These are phyloP conservation scores for Platichthys stellatus DNA, from an alignment of 2,113 vertebrate species.

Conservation along the genomic window DNA sequence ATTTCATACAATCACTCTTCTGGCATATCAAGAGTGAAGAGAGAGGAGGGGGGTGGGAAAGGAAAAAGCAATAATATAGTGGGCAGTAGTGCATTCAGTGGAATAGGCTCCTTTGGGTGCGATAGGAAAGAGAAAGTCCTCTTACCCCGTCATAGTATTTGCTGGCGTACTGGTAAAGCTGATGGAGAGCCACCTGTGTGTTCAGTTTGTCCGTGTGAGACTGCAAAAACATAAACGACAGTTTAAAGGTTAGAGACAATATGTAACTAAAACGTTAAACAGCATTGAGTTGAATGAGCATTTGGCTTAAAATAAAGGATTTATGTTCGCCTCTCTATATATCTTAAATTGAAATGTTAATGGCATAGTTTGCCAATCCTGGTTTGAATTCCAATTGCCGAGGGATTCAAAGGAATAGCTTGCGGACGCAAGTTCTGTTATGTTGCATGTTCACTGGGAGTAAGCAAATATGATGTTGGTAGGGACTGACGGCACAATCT, in stretches of 20 bases:
- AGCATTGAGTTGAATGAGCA: slow-evolving; percentile 9
- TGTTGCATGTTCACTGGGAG: too few species aligned
- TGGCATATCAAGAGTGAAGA: slow-evolving; percentile 72
- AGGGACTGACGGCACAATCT: not conserved
- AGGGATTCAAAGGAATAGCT: too few species aligned
- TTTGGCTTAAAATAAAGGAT: not conserved
- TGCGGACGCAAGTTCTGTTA: not conserved
- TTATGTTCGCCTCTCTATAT: too few species aligned
- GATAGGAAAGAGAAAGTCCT: slow-evolving; percentile 57
- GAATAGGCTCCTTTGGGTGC: slow-evolving; percentile 67
- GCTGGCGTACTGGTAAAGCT: slow-evolving; percentile 98
- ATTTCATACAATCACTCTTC: slow-evolving; percentile 77
- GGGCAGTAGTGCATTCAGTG: slow-evolving; percentile 73
- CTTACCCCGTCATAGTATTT: slow-evolving; percentile 99
- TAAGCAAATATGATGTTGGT: not conserved
- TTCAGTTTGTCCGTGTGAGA: slow-evolving; percentile 97
- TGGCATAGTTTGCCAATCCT: too few species aligned
- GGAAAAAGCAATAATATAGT: slow-evolving; percentile 67
- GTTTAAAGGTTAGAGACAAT: slow-evolving; percentile 44
- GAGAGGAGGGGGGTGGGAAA: slow-evolving; percentile 16
- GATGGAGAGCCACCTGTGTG: slow-evolving; percentile 95
- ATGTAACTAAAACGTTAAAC: slow-evolving; percentile 1
- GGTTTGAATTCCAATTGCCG: too few species aligned
- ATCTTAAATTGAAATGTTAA: too few species aligned
- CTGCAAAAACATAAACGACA: slow-evolving; percentile 77